These are phyloP conservation scores for Nanorana parkeri DNA, from an alignment of 2,113 vertebrate species.

Conservation along the genomic window DNA sequence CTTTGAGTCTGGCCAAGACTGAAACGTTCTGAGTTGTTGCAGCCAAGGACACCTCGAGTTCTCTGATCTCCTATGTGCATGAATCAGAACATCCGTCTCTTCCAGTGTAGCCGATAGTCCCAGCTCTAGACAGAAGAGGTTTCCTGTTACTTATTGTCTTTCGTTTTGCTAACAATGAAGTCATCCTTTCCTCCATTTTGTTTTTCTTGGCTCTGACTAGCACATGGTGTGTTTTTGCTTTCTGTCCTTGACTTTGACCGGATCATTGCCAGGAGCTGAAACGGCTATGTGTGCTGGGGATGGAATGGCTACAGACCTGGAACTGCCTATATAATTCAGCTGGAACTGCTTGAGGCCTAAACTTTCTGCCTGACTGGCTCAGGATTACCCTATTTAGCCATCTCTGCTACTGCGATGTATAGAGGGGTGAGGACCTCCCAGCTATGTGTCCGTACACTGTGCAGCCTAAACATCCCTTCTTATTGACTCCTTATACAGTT, in stretches of 20 bases:
- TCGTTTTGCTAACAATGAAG: constrained; percentile 1
- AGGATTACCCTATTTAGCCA: constrained; percentile 40
- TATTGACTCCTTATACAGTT: background rate
- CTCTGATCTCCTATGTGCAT: too few relatives aligned
- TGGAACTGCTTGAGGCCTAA: background rate
- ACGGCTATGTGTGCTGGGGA: background rate
- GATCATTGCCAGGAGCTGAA: background rate
- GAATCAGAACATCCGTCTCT: too few relatives aligned
- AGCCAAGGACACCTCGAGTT: too few relatives aligned
- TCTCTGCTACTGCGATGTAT: background rate
- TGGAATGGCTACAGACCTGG: background rate
- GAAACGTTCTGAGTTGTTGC: too few relatives aligned
- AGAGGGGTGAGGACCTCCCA: background rate
- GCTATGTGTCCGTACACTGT: background rate
- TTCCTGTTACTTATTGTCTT: constrained; percentile 15
- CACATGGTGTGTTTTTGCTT: constrained; percentile 8
- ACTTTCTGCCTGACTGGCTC: background rate
- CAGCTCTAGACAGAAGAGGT: background rate
- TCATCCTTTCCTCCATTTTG: constrained; percentile 18
- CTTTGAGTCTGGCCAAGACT: too few relatives aligned
- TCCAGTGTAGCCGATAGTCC: too few relatives aligned
- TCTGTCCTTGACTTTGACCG: background rate
- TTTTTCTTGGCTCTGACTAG: constrained; percentile 8
- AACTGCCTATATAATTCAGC: background rate
- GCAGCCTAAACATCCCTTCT: background rate